Conservation (phyloP, 1,140 invertebrate genomes). For the Gryon sp. region DNA sequence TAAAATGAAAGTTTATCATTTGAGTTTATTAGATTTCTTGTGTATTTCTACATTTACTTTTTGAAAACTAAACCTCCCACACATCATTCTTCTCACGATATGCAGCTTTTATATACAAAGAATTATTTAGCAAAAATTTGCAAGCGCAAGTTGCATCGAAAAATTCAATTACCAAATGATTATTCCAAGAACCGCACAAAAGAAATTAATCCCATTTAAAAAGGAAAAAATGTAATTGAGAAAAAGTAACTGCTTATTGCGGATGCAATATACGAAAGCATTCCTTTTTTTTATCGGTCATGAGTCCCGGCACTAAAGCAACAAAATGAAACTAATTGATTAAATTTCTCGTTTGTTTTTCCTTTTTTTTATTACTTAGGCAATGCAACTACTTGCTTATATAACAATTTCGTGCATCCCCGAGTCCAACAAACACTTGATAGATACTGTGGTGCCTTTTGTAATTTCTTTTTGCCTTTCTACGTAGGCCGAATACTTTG, state of each 20-base stretch:
- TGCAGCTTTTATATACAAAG: too few relatives aligned
- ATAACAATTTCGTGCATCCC: slow-evolving; percentile 28
- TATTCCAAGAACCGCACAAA: background rate
- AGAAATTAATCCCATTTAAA: background rate
- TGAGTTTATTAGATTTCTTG: too few relatives aligned
- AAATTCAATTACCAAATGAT: slow-evolving; percentile 14
- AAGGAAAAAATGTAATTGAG: slow-evolving; percentile 13
- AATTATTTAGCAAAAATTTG: too few relatives aligned
- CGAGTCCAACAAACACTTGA: slow-evolving; percentile 60
- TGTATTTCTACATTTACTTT: too few relatives aligned
- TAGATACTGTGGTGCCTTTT: slow-evolving; percentile 55
- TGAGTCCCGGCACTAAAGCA: background rate
- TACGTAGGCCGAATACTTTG: slow-evolving; percentile 21
- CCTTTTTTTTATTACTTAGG: slow-evolving; percentile 19
- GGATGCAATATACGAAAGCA: slow-evolving; percentile 24
- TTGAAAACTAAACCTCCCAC: too few relatives aligned
- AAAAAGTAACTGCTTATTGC: background rate
- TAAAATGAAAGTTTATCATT: too few relatives aligned
- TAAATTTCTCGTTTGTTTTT: slow-evolving; percentile 24
- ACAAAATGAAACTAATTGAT: slow-evolving; percentile 35
- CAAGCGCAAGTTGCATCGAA: too few relatives aligned
- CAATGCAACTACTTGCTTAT: slow-evolving; percentile 7
- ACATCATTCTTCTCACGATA: too few relatives aligned
- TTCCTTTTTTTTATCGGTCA: too few relatives aligned
- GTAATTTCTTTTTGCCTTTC: slow-evolving; percentile 10